Conservation (phyloP, 2,113 vertebrate genomes). For the Saguinus midas region DNA sequence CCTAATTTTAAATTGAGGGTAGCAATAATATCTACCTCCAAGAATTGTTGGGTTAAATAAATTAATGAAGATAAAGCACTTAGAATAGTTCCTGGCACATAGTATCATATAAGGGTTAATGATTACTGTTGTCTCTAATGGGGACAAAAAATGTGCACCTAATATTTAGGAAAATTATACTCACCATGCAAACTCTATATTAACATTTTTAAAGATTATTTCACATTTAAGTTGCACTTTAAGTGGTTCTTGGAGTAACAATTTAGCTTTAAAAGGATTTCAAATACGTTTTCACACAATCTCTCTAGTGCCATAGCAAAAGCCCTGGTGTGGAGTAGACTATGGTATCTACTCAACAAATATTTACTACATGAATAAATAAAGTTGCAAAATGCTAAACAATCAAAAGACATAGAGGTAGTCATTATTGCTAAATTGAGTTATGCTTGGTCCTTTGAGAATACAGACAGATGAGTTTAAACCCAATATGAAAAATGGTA, state of each 20-base stretch:
- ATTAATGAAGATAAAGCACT: not conserved
- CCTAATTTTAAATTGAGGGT: slow-evolving; percentile 11
- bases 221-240: slow-evolving; percentile 25
- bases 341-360: not conserved
- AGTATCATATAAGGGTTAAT: not conserved
- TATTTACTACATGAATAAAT: not conserved
- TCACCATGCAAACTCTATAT: not conserved
- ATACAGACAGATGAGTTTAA: not conserved
- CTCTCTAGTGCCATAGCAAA: not conserved
- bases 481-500: no score
- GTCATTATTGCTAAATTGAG: not conserved
- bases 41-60: slow-evolving; percentile 18
- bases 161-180: not conserved
- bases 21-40: not conserved
- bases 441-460: not conserved
- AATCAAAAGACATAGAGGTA: not conserved
- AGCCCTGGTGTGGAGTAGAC: not conserved
- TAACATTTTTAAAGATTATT: not conserved
- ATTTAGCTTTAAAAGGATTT: not conserved
- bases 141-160: not conserved
- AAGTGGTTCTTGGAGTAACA: not conserved
- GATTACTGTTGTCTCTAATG: not conserved
- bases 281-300: not conserved
- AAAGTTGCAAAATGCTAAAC: not conserved
- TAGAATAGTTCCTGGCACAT: not conserved